Evolutionary conservation across 2,888 invertebrate genomes (phyloP).

Genomic region (Phyllotreta cruciferae): DNA sequence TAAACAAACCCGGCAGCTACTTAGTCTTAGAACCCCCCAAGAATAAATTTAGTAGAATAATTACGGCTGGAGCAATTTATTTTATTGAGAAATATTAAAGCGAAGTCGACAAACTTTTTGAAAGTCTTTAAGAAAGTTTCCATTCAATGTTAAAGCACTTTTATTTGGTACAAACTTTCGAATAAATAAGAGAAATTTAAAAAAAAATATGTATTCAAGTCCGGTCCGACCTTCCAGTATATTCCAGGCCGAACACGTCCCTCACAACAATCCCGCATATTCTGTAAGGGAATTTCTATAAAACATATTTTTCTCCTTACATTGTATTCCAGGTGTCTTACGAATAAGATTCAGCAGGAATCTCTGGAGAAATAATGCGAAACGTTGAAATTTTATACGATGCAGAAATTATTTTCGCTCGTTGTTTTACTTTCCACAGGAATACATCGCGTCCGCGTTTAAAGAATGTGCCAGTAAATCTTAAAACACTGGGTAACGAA

Average conservation of each 20-base stretch:
- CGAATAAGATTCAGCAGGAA: slow-evolving; percentile 1
- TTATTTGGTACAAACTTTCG: neutral
- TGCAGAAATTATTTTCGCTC: neutral
- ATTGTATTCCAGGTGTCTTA: slow-evolving; percentile 22
- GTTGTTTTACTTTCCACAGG: too few species aligned
- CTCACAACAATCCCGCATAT: slow-evolving; percentile 24
- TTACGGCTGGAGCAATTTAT: too few species aligned
- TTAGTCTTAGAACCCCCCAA: too few species aligned
- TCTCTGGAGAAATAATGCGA: slow-evolving; percentile 21
- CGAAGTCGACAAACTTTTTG: too few species aligned
- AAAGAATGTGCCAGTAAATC: too few species aligned
- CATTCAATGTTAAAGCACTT: too few species aligned
- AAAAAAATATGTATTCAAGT: neutral
- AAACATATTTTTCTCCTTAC: slow-evolving; percentile 23
- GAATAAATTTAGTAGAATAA: too few species aligned
- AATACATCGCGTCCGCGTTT: too few species aligned
- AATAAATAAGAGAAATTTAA: neutral
- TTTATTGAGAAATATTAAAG: too few species aligned
- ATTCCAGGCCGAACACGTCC: slow-evolving; percentile 20
- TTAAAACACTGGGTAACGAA: too few species aligned
- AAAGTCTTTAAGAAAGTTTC: too few species aligned
- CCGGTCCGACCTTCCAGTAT: neutral
- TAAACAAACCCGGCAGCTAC: neutral
- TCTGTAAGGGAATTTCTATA: slow-evolving; percentile 21
- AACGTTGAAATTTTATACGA: slow-evolving; percentile 17